phyloP scores from a whole-genome alignment of 2,113 vertebrate genomes.

The Steatornis caripensis region DNA sequence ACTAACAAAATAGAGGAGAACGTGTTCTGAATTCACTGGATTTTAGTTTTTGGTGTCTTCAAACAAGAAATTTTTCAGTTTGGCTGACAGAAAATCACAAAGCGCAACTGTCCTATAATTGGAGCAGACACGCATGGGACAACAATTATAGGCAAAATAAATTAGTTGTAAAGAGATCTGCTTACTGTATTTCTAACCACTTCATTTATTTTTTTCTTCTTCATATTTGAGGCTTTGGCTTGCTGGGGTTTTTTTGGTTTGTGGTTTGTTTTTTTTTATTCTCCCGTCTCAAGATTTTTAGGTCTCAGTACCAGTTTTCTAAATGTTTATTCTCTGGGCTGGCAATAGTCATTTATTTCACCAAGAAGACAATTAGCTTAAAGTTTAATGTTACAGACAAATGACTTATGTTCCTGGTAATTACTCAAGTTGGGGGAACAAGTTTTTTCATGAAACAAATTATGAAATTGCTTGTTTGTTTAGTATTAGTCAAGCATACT shows the following conservation, averaged over 20 bases:
- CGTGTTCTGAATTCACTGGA: fast-evolving
- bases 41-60: background rate
- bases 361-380: background rate
- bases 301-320: background rate
- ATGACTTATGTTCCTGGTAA: background rate
- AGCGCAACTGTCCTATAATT: background rate
- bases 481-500: background rate
- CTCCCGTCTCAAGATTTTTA: background rate
- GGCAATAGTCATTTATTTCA: background rate
- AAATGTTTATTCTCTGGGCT: background rate
- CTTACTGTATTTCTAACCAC: background rate
- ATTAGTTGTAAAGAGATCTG: background rate
- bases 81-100: background rate
- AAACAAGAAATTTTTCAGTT: background rate
- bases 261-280: background rate
- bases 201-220: background rate
- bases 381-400: background rate
- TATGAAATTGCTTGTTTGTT: background rate
- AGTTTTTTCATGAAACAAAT: background rate
- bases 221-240: background rate
- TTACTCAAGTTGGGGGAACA: background rate
- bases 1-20: background rate
- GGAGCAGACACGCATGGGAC: background rate
- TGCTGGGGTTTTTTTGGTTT: no score
- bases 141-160: background rate